phyloP scores from a whole-genome alignment of 1,140 invertebrate genomes.

The Calycopis cecrops region DNA sequence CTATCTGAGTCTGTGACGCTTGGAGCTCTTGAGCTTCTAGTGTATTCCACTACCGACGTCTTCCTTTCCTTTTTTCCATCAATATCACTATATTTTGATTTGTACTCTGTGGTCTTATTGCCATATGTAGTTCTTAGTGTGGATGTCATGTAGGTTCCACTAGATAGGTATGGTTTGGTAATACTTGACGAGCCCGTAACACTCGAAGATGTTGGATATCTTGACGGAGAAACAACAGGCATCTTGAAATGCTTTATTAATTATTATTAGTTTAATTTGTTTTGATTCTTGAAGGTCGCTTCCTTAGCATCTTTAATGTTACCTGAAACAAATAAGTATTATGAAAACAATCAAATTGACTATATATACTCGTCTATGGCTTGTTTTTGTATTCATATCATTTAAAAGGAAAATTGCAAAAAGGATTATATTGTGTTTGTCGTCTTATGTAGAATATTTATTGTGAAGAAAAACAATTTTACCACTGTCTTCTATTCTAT shows the following conservation, averaged over 20 bases:
- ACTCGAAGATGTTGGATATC: constrained; percentile 56
- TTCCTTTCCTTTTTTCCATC: constrained; percentile 65
- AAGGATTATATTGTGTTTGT: too few species aligned
- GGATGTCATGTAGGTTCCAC: constrained; percentile 63
- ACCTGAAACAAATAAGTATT: constrained; percentile 26
- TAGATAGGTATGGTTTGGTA: constrained; percentile 72
- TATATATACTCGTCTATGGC: too few species aligned
- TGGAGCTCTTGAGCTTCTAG: constrained; percentile 52
- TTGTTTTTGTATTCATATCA: too few species aligned
- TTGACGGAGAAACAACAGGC: constrained; percentile 76
- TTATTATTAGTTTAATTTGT: constrained; percentile 24
- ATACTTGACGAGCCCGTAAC: constrained; percentile 64
- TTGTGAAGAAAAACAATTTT: not conserved
- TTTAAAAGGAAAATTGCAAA: too few species aligned
- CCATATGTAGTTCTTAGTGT: constrained; percentile 63
- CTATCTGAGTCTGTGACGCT: constrained; percentile 68
- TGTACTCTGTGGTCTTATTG: constrained; percentile 66
- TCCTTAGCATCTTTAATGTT: constrained; percentile 50
- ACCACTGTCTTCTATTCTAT: not conserved
- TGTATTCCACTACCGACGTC: constrained; percentile 60
- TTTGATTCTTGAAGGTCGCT: constrained; percentile 51
- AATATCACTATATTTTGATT: constrained; percentile 55
- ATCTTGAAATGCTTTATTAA: constrained; percentile 49
- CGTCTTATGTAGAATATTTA: not conserved
- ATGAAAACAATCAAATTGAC: too few species aligned